phyloP scores from a whole-genome alignment of 2,888 invertebrate genomes.

The Pachycephus smyrnensis region DNA sequence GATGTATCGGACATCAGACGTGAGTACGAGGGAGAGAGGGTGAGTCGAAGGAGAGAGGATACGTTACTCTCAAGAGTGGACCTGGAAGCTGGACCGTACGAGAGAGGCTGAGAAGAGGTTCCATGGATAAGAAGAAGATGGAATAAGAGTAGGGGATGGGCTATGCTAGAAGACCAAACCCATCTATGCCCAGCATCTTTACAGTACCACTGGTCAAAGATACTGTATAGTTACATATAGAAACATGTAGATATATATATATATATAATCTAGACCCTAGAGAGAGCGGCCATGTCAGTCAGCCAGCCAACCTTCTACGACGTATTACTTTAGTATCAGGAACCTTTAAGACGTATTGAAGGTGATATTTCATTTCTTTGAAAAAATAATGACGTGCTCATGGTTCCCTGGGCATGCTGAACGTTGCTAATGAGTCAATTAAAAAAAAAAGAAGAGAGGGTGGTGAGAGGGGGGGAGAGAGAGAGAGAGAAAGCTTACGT shows the following conservation, averaged over 20 bases:
- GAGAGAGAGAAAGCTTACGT: neutral
- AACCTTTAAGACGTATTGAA: neutral
- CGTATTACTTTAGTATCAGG: slow-evolving; percentile 40
- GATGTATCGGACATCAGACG: slow-evolving; percentile 63
- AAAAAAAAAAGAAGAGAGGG: neutral
- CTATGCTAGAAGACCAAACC: neutral
- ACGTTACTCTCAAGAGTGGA: slow-evolving; percentile 53
- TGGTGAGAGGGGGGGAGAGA: neutral
- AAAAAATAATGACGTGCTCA: neutral
- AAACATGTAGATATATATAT: neutral
- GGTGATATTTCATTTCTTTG: neutral
- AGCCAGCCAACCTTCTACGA: slow-evolving; percentile 2
- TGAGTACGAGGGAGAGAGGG: slow-evolving; percentile 11
- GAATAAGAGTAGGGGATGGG: slow-evolving; percentile 32
- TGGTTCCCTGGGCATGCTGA: neutral
- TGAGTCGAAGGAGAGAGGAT: slow-evolving; percentile 24
- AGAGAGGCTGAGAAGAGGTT: slow-evolving; percentile 42
- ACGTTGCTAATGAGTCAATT: neutral
- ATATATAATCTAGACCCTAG: neutral
- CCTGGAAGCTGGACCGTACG: slow-evolving; percentile 20
- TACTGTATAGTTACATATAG: neutral
- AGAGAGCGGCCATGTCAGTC: neutral
- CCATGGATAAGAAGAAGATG: slow-evolving; percentile 45
- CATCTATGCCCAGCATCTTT: neutral
- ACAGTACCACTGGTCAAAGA: neutral